Base-by-base conservation (phyloP, 2,888 invertebrate genomes). In the Papilio demoleus region DNA sequence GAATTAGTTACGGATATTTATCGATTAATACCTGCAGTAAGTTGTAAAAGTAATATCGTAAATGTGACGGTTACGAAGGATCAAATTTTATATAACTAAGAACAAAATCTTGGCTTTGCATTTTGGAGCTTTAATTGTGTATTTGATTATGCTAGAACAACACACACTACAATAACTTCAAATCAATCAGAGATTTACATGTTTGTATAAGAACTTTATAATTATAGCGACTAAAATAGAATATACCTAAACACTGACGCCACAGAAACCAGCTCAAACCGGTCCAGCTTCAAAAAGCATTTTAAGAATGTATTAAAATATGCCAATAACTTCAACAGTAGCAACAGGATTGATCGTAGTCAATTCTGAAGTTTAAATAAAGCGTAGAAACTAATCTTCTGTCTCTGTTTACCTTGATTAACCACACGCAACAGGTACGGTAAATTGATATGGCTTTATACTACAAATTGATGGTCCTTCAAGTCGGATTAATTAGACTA, bases 1-100 rank as follows among this genome's bases (percentile, higher is more conserved):
- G n/a, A 34, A 60, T 62, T 65, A 50, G 56, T 27, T 67, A 58
- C 68, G 34, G 34, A 45, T 19, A 36, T 6, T 22, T 36, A 34
- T n/a, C 45, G 24, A 47, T 59, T 40, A 31, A 14, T 24, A 11
- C 11, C 59, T 11, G 22, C 34, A n/a, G 59, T 59, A 45, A 38
- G 45, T 27, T 42, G 22, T 58, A 2, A 14, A 58, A 56, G 19
- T 27, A 27, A 64, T 56, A 27, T 50, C 19, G 53, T 65, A 31
- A 63, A 63, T 31, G 34, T 63, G 50, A 31, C 31, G 14, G 6
- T 31, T 4, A 31, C 31, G 31, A 31, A 31, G 31, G 31, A 31
- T 31, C 31, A 31, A 31, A 6, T 31, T 4, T 6, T 31, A 6
- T 4, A 4, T 31, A 6, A 31, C 31, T 3, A 3, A 31, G 31